Conservation (phyloP, 1,140 invertebrate species). For the Nilaparvata lugens region DNA sequence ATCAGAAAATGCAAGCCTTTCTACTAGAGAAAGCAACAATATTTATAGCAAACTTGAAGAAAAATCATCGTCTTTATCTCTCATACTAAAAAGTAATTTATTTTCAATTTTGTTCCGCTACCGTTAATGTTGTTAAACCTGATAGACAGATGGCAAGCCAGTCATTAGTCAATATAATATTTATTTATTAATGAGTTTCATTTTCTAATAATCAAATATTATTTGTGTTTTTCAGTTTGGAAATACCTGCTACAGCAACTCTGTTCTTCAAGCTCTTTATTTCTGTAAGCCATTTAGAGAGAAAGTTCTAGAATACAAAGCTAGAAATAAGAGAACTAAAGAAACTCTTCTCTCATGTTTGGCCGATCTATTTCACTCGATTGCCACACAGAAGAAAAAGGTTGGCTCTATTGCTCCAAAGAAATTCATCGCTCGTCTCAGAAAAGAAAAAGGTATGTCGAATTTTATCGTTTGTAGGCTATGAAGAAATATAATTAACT, state of each 20-base stretch:
- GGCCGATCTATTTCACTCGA: constrained; percentile 97
- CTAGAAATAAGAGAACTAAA: constrained; percentile 94
- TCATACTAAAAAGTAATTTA: too few species aligned
- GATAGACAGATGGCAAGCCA: neutral
- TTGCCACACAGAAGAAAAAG: constrained; percentile 99
- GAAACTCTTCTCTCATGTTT: constrained; percentile 96
- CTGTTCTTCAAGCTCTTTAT: constrained; percentile 97
- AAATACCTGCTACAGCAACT: constrained; percentile 99
- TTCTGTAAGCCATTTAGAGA: constrained; percentile 99
- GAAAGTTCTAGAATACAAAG: constrained; percentile 96
- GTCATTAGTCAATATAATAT: neutral
- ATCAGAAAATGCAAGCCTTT: too few species aligned
- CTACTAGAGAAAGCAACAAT: too few species aligned
- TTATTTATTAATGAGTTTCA: constrained; percentile 14
- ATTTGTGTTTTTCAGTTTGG: constrained; percentile 75
- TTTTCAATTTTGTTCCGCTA: too few species aligned
- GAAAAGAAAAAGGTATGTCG: constrained; percentile 93
- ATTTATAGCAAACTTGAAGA: too few species aligned
- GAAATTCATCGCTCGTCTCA: constrained; percentile 94
- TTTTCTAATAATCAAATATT: too few species aligned
- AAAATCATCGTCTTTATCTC: too few species aligned
- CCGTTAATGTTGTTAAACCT: too few species aligned
- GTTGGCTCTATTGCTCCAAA: constrained; percentile 99
- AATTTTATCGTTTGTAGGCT: too few species aligned
- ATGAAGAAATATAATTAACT: too few species aligned